phyloP scores from a whole-genome alignment of 2,113 vertebrate genomes.

The Oncorhynchus tshawytscha region DNA sequence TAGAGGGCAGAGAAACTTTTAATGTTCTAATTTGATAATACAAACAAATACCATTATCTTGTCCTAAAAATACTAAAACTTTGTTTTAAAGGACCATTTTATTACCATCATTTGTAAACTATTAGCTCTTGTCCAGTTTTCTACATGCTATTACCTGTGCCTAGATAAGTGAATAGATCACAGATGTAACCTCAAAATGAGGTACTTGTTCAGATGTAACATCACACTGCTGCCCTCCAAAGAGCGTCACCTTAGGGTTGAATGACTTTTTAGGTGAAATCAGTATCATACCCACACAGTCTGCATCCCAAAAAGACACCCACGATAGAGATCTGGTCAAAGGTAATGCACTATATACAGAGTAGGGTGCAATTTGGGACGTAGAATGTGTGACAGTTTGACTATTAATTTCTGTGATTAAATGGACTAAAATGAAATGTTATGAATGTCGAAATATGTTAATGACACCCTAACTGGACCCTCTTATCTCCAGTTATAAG shows the following conservation, averaged over 20 bases:
- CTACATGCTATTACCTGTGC: not conserved
- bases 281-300: too few species aligned
- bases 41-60: not conserved
- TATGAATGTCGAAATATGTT: not conserved
- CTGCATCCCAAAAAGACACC: too few species aligned
- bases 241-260: too few species aligned
- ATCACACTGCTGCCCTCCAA: too few species aligned
- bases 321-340: too few species aligned
- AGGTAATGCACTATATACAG: too few species aligned
- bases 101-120: not conserved
- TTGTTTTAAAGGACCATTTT: not conserved
- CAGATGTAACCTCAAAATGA: not conserved
- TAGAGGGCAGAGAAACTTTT: conserved; percentile 9
- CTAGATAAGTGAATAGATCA: not conserved
- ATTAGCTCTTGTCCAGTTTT: too few species aligned
- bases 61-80: not conserved
- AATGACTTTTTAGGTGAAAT: too few species aligned
- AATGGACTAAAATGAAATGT: not conserved
- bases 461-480: not conserved
- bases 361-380: too few species aligned
- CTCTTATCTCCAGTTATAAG: not conserved
- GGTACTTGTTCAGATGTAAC: too few species aligned
- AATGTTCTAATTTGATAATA: not conserved
- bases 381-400: too few species aligned
- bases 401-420: too few species aligned